These are phyloP conservation scores for Porites lutea DNA, from an alignment of 64 coral and sea anemone genomes.

Conservation along the genomic window DNA sequence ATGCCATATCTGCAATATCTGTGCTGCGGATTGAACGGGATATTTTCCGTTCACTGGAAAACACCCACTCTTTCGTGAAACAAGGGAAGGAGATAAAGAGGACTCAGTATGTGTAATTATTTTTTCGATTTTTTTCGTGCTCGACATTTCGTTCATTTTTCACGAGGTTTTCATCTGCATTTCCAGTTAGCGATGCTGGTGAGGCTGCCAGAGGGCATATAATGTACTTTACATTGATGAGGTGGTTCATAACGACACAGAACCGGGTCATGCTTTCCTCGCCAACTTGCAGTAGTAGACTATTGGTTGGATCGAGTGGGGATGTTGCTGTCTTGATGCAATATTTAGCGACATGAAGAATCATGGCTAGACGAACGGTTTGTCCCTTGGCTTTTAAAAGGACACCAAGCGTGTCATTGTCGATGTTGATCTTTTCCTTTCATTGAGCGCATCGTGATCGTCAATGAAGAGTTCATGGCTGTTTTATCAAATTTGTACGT, in stretches of 20 bases:
- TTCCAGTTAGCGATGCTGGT: background rate
- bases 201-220: background rate
- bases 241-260: background rate
- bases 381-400: constrained; percentile 7
- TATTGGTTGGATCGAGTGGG: background rate
- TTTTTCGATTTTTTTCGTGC: background rate
- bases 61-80: constrained; percentile 5
- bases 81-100: constrained; percentile 1
- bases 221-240: background rate
- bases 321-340: background rate
- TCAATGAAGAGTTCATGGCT: background rate
- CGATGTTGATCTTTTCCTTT: background rate
- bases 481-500: constrained; percentile 4
- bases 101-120: background rate
- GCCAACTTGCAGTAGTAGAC: background rate
- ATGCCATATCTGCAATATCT: constrained; percentile 8
- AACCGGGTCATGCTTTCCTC: background rate
- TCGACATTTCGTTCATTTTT: background rate
- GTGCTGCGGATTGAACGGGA: background rate
- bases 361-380: background rate
- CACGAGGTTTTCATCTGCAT: background rate
- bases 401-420: constrained; percentile 1
- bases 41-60: constrained; percentile 7
- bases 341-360: background rate
- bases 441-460: background rate